Conservation (phyloP, 2,888 invertebrate genomes). For the Perithous albicinctus region DNA sequence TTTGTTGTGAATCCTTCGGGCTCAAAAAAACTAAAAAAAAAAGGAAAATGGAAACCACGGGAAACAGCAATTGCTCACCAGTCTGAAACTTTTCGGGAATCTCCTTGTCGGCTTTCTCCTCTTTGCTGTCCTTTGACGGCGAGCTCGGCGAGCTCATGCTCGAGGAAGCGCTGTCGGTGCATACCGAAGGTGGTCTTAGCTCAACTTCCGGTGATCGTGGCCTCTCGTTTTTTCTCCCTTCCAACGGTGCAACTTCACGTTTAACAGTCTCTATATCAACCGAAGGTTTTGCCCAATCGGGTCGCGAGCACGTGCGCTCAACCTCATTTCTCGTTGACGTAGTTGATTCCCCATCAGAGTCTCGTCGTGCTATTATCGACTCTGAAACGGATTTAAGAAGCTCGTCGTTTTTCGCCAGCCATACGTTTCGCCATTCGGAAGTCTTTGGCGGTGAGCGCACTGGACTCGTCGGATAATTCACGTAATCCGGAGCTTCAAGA, state of each 20-base stretch:
- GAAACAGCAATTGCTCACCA: conserved; percentile 71
- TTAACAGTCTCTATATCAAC: conserved; percentile 75
- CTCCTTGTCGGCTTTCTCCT: conserved; percentile 82
- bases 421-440: conserved; percentile 82
- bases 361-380: conserved; percentile 71
- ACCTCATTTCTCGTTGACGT: conserved; percentile 72
- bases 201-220: conserved; percentile 80
- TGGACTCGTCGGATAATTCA: conserved; percentile 74
- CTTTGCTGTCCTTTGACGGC: conserved; percentile 82
- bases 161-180: conserved; percentile 81
- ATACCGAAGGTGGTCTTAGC: conserved; percentile 78
- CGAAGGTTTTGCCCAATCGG: conserved; percentile 81
- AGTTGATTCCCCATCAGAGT: conserved; percentile 61
- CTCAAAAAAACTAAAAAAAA: conserved; percentile 13
- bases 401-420: conserved; percentile 82
- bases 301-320: conserved; percentile 76
- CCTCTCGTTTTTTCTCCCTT: conserved; percentile 74
- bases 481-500: conserved; percentile 75
- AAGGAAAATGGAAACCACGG: conserved; percentile 38
- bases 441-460: conserved; percentile 79
- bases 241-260: conserved; percentile 71
- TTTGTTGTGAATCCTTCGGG: conserved; percentile 24
- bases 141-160: conserved; percentile 83
- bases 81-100: conserved; percentile 81
- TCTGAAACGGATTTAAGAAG: conserved; percentile 78